Percentiles rank a stretch among this genome's conserved stretches.
These are phyloP conservation scores for Drosophila percnosoma DNA, from an alignment of 2,888 invertebrate genomes.

Conservation along the genomic window DNA sequence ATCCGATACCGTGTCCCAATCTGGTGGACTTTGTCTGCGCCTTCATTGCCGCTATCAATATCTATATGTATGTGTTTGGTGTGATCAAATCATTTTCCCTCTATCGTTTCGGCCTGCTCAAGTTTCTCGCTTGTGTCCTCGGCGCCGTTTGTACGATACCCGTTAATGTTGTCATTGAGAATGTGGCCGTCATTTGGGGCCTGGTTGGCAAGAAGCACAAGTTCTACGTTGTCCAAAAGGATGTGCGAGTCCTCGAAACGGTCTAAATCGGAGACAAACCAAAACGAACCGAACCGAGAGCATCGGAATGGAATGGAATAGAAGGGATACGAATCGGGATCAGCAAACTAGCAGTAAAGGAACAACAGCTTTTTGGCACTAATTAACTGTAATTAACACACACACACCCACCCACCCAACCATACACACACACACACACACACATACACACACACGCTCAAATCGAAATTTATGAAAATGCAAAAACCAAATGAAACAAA, in stretches of 20 bases:
- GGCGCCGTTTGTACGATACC: conserved; percentile 96
- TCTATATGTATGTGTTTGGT: conserved; percentile 99
- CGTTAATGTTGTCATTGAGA: conserved; percentile 96
- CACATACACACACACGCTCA: conserved; percentile 22
- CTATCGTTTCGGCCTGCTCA: conserved; percentile 92
- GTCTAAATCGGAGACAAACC: conserved; percentile 54
- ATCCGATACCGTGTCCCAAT: conserved; percentile 94
- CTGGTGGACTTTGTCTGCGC: conserved; percentile 94
- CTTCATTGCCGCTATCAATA: conserved; percentile 96
- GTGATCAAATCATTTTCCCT: conserved; percentile 98
- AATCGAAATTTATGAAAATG: conserved; percentile 38
- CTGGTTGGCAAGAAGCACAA: conserved; percentile 97
- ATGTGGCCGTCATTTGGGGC: conserved; percentile 97
- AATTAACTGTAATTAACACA: conserved; percentile 40
- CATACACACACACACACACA: conserved; percentile 22
- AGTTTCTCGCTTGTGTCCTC: conserved; percentile 91
- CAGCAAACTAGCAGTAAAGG: background rate
- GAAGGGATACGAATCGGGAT: background rate
- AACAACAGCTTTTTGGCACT: conserved; percentile 13
- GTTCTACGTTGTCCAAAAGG: conserved; percentile 98
- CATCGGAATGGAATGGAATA: background rate
- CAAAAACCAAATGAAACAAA: conserved; percentile 48
- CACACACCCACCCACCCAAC: conserved; percentile 8
- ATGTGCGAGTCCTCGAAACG: conserved; percentile 89
- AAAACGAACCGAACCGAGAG: background rate